phyloP scores from a whole-genome alignment of 2,113 vertebrate genomes.

The Paracanthobrama guichenoti region DNA sequence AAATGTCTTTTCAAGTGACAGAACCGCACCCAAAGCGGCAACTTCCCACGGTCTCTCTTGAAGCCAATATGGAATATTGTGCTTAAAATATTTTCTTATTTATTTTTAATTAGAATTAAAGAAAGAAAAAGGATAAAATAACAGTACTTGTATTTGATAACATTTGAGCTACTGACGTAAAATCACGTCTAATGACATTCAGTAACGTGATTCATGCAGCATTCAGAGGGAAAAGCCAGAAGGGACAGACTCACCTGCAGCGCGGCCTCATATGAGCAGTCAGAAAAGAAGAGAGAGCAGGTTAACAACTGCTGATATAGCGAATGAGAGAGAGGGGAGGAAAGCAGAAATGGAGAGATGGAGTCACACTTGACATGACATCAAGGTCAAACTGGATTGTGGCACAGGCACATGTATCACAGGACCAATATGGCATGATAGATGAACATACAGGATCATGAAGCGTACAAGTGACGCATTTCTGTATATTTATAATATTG shows the following conservation, averaged over 20 bases:
- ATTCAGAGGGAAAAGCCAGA: conserved; percentile 6
- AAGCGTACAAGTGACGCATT: not conserved
- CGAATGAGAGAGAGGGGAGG: conserved; percentile 53
- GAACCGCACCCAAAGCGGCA: too few species aligned
- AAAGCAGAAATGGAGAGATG: conserved; percentile 49
- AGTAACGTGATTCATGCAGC: not conserved
- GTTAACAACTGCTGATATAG: conserved; percentile 62
- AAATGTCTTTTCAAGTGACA: too few species aligned
- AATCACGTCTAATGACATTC: too few species aligned
- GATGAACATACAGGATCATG: not conserved
- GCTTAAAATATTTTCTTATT: too few species aligned
- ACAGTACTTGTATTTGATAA: too few species aligned
- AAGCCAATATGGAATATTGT: too few species aligned
- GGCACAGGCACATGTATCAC: not conserved
- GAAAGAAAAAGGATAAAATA: too few species aligned
- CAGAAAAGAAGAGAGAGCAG: conserved; percentile 54
- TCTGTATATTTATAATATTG: not conserved
- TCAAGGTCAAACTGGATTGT: not conserved
- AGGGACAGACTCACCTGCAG: conserved; percentile 84
- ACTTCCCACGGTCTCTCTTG: too few species aligned
- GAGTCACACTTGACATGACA: not conserved
- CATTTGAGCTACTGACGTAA: too few species aligned
- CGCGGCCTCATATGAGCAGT: conserved; percentile 79
- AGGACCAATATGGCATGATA: not conserved
- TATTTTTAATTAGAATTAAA: too few species aligned